A percentile compares a stretch with the other conserved stretches of the same genome.
phyloP scores from a whole-genome alignment of 2,113 vertebrate genomes.

The Rhizomys pruinosus region DNA sequence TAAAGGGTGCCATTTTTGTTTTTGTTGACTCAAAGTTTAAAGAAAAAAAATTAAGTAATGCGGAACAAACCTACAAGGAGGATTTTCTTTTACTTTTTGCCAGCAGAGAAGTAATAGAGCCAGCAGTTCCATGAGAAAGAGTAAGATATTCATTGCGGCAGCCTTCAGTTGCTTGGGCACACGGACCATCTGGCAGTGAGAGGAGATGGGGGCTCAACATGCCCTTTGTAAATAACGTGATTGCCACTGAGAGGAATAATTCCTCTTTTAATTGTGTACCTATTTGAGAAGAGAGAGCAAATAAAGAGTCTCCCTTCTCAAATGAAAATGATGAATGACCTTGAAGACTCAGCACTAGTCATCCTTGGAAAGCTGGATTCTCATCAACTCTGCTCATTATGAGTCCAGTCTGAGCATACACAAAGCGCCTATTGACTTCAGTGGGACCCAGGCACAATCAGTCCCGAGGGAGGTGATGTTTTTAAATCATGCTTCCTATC shows the following conservation, averaged over 20 bases:
- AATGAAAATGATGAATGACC: constrained; percentile 79
- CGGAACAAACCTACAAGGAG: constrained; percentile 51
- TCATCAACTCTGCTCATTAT: constrained; percentile 76
- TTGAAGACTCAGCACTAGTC: constrained; percentile 79
- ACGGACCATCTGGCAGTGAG: constrained; percentile 72
- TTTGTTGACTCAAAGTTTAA: constrained; percentile 65
- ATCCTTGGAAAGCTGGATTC: constrained; percentile 71
- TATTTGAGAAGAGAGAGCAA: constrained; percentile 73
- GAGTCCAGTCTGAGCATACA: constrained; percentile 61
- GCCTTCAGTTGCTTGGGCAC: constrained; percentile 63
- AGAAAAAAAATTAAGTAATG: constrained; percentile 62
- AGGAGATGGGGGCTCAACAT: constrained; percentile 51
- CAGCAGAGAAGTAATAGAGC: constrained; percentile 56
- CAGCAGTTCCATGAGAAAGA: constrained; percentile 63
- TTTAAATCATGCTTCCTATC: constrained; percentile 62
- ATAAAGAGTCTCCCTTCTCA: constrained; percentile 73
- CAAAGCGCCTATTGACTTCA: constrained; percentile 78
- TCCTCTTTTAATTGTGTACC: constrained; percentile 80
- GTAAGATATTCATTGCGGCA: constrained; percentile 68
- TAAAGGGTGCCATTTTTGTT: neutral
- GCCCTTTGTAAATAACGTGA: constrained; percentile 75
- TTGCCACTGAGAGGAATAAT: constrained; percentile 73
- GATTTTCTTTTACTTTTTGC: constrained; percentile 75
- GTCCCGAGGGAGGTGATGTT: constrained; percentile 65
- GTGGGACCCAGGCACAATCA: constrained; percentile 53